Evolutionary conservation across 2,888 invertebrate species (phyloP).

Genomic region (Brachyptera putata): DNA sequence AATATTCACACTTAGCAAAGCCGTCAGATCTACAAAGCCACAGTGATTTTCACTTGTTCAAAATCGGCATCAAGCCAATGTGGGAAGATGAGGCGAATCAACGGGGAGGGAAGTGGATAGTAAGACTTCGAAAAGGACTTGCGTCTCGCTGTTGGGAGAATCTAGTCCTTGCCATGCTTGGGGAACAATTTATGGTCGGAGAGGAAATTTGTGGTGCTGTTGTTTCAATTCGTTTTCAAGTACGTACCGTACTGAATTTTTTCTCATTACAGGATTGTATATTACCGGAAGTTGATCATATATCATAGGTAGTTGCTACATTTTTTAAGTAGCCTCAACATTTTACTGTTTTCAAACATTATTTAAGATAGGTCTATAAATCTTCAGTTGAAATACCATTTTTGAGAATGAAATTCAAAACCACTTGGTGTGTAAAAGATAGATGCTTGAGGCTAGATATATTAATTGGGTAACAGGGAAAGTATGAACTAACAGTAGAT

Average conservation of each 20-base stretch:
- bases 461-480: too few species aligned
- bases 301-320: too few species aligned
- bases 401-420: too few species aligned
- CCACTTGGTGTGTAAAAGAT: too few species aligned
- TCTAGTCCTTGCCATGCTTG: slow-evolving; percentile 95
- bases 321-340: background rate
- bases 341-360: background rate
- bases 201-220: slow-evolving; percentile 98
- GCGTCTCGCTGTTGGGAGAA: slow-evolving; percentile 98
- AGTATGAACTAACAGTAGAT: too few species aligned
- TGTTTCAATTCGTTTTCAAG: slow-evolving; percentile 89
- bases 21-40: slow-evolving; percentile 87
- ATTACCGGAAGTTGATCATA: too few species aligned
- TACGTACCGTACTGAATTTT: too few species aligned
- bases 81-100: slow-evolving; percentile 98
- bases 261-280: too few species aligned
- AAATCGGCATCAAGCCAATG: slow-evolving; percentile 97
- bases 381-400: too few species aligned
- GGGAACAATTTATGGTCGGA: slow-evolving; percentile 98
- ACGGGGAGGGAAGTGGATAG: slow-evolving; percentile 97
- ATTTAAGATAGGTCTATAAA: too few species aligned
- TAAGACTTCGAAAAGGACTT: slow-evolving; percentile 88
- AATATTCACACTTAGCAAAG: slow-evolving; percentile 87
- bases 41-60: slow-evolving; percentile 94
- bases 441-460: too few species aligned